Base-by-base conservation (phyloP, 1,140 invertebrate genomes). In the Calosoma granatense region DNA sequence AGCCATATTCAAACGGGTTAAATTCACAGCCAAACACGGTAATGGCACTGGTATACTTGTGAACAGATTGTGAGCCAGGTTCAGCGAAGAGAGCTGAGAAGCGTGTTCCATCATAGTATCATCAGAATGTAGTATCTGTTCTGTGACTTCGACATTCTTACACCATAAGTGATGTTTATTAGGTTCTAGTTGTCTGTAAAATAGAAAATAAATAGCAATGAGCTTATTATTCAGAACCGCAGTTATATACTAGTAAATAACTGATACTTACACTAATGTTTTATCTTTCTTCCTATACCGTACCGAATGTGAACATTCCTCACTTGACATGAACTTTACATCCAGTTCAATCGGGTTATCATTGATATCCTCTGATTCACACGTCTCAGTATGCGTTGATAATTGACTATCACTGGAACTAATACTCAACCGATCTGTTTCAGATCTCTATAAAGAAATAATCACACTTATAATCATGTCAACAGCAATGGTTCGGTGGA, bases 11-110 rank as follows among this genome's bases (percentile, higher is more conserved):
- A 98, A 76, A 23, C 92, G 78, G 0, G 90, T 86, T 15, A 98
- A 75, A 60, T 85, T 85, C 0, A 90, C 85, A 3, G 91, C 93
- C 22, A 92, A 74, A 68, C 96, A 98, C 1, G 94, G 84, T 15
- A 98, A 69, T n/a, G 87, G 86, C 1, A 82, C 77, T 0, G 96
- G 96, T 36, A 97, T 84, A 55, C 80, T 82, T 17, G 83, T 84
- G 67, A 97, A 95, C 56, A 88, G 79, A 76, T 97, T 97, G 71
- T 94, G 91, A 0, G 92, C 86, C 20, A 98, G 75, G 72, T 96
- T 96, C 1, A 98, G 74, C 0, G 85, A 80, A 1, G 81, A 76
- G 47, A 91, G 73, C 30, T 82, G 80, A 22, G 78, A 89, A 0
- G 72, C 70, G 51, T 77, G 72, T 58, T 73, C 80, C 22, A 64